Percentiles rank a stretch among this genome's conserved stretches.
Conservation (phyloP, 1,140 invertebrate genomes). For the Nautilus pompilius region DNA sequence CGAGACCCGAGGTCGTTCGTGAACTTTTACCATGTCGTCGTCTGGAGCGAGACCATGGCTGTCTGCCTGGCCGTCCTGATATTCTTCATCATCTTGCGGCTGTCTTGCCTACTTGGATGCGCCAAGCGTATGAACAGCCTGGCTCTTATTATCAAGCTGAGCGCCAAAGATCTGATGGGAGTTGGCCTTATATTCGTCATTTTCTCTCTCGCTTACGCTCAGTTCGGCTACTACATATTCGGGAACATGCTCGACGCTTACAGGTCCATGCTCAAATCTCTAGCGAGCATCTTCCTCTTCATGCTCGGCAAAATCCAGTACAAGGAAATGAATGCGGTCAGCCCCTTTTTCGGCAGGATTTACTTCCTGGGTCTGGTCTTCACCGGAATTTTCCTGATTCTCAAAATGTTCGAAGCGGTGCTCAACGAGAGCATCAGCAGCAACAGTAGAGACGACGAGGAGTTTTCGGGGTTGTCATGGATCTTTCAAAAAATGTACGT, state of each 20-base stretch:
- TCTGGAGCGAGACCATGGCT: conserved; percentile 22
- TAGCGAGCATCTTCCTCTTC: neutral
- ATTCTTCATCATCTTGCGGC: conserved; percentile 20
- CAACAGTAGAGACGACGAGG: neutral
- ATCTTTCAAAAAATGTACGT: too few species aligned
- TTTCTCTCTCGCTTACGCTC: conserved; percentile 20
- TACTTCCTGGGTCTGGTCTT: neutral
- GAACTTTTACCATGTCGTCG: conserved; percentile 22
- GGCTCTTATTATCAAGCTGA: conserved; percentile 10
- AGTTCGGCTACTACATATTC: conserved; percentile 28
- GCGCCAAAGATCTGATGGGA: conserved; percentile 23
- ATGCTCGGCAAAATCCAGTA: neutral
- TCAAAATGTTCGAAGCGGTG: conserved; percentile 1
- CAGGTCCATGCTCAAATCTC: neutral
- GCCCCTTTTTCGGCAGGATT: neutral
- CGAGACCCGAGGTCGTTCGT: conserved; percentile 17
- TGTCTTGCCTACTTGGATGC: conserved; percentile 28
- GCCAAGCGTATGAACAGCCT: conserved; percentile 16
- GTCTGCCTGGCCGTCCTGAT: conserved; percentile 14
- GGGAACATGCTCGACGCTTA: neutral
- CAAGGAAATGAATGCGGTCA: neutral
- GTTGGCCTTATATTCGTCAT: conserved; percentile 26
- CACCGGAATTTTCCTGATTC: neutral
- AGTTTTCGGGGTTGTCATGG: too few species aligned
- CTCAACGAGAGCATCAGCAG: neutral